Base-by-base conservation (phyloP, 1,140 invertebrate species). In the Dendrolimus kikuchii region DNA sequence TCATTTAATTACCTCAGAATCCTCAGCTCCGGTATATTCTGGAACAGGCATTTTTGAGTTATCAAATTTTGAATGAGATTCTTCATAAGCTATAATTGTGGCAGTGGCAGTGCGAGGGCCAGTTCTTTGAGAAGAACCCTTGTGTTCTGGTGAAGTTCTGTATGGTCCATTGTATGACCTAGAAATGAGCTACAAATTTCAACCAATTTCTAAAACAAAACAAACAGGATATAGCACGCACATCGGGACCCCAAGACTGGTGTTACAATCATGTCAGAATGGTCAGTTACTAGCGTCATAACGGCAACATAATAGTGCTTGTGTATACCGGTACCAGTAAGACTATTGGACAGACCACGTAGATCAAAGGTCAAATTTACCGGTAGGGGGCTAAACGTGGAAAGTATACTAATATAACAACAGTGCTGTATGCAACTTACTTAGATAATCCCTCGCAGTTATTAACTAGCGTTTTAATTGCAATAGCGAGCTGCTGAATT, bases 381-480 rank as follows among this genome's bases (percentile, higher is more conserved):
- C 23, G 23, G 3, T 23, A 23, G 23, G 23, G 23, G 23, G 23
- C 23, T 23, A 23, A 5, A 45, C 5, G 43, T 45, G 23, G n/a
- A 45, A 5, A 45, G 6, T 5, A 8, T 45, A 8, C 7, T 9
- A 5, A 45, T 9, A 45, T 44, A 43, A n/a, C 6, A 43, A n/a
- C 4, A 54, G 44, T 8, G 5, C 6, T 2, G 44, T 45, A 56
- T 10, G 37, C 52, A 36, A 73, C 83, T 89, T 89, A 97, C 96
- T 98, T 98, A 5, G 97, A 95, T 10, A 99, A 88, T 47, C 95
- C 94, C 88, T 99, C 98, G 72, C 96, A 97, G 81, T 99, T 99
- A 70, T 96, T 97, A 6, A 99, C 93, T 41, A 99, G 90, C 45
- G 98, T 98, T 76, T 95, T 96, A 56, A 99, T 95, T n/a, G 97